Evolutionary conservation across 2,797 vertebrate genomes (phyloP).

Genomic region (Brotula barbata): DNA sequence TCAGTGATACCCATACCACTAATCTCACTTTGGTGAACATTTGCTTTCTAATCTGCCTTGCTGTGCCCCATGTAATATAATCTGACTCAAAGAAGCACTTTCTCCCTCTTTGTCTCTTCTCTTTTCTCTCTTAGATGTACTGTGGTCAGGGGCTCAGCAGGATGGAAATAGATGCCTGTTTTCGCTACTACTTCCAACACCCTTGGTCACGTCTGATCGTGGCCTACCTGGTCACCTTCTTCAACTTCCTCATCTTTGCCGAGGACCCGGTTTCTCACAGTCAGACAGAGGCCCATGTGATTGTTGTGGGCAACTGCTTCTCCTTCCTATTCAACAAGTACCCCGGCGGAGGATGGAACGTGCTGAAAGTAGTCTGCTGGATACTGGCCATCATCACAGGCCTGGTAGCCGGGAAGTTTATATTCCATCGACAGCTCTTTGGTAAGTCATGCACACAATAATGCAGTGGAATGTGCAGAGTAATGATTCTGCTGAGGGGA

Average conservation of each 20-base stretch:
- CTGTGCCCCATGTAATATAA: constrained; percentile 50
- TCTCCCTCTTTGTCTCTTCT: constrained; percentile 17
- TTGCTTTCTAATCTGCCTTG: constrained; percentile 55
- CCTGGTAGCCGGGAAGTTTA: constrained; percentile 92
- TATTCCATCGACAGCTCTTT: constrained; percentile 95
- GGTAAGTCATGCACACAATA: constrained; percentile 84
- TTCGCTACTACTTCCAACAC: constrained; percentile 98
- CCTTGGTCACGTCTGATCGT: constrained; percentile 95
- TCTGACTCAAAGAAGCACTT: constrained; percentile 51
- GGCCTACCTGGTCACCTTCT: constrained; percentile 98
- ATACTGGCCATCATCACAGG: constrained; percentile 89
- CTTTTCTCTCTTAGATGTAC: constrained; percentile 74
- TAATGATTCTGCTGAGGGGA: constrained; percentile 41
- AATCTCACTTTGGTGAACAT: constrained; percentile 56
- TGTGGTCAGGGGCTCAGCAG: constrained; percentile 73
- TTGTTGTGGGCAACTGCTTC: constrained; percentile 98
- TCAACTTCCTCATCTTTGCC: constrained; percentile 97
- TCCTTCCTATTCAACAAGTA: constrained; percentile 98
- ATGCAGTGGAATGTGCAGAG: constrained; percentile 63
- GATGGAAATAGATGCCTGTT: constrained; percentile 92
- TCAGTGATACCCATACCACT: constrained; percentile 45
- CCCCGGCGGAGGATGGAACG: constrained; percentile 89
- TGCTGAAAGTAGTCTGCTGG: constrained; percentile 93
- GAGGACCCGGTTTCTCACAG: constrained; percentile 97
- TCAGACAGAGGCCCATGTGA: constrained; percentile 93